Evolutionary conservation across 2,113 vertebrate genomes (phyloP), one percentile per base, ranked within the genome.

Genomic region (Collichthys lucidus): DNA sequence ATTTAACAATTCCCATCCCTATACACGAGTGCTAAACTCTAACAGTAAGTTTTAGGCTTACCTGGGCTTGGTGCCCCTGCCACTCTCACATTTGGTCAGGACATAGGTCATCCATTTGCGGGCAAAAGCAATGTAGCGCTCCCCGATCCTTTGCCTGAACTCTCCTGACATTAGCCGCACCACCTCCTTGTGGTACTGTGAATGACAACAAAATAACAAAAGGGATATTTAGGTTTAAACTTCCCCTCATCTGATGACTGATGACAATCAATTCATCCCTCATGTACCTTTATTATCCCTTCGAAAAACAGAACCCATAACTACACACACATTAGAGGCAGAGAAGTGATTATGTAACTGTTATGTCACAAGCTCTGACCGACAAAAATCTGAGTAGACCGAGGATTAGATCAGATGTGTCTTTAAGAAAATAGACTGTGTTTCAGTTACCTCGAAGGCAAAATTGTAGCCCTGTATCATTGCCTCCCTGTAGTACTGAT

Each of bases 391-490:
- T 11, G 15, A 31, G 62, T 3, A 9, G 11, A 52, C 68, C 11
- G 22, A 44, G 11, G 17, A 6, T 24, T 12, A 26, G 9, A 50
- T 57, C 49, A 64, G 6, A 20, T 50, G 35, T 62, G 50, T 4
- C 15, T 52, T 42, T 49, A 50, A 46, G 16, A 49, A 63, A 1
- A 86, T 14, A 20, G 0, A 16, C 14, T 2, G 14, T n/a, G 10
- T 42, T 7, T 29, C 68, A n/a, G 55, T 75, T 89, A 99, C 98
- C 97, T 99, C 98, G 49, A 99, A 99, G 60, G 98, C 98, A 88
- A 99, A 99, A 88, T 99, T 99, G 93, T 99, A 99, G 44, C 96
- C 96, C 88, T 99, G 98, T 91, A 98, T 98, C 98, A 99, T 99
- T 8, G 98, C 97, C 86, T 99, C 98, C 74, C 98, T 95, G 92